Evolutionary conservation across 2,888 invertebrate genomes (phyloP).

Genomic region (Caenorhabditis wallacei): DNA sequence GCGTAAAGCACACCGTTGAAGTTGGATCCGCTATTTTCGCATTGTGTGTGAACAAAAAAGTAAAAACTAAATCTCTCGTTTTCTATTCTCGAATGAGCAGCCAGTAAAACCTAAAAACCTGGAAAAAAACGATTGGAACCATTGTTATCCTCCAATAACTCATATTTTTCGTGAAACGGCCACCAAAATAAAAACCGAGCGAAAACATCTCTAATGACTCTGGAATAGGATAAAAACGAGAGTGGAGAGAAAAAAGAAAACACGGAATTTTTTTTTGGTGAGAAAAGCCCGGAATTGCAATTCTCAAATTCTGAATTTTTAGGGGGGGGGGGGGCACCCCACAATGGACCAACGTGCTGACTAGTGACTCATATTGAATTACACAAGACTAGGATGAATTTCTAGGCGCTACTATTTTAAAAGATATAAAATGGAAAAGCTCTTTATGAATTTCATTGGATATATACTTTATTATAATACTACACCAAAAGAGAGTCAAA

Average conservation of each 20-base stretch:
- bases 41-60: constrained; percentile 1
- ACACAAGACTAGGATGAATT: constrained; percentile 40
- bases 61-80: background rate
- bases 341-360: constrained; percentile 34
- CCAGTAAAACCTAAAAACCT: background rate
- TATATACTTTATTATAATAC: background rate
- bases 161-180: constrained; percentile 10
- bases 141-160: constrained; percentile 1
- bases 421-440: constrained; percentile 13
- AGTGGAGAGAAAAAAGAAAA: constrained; percentile 6
- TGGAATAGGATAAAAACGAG: constrained; percentile 16
- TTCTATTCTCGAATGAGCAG: background rate
- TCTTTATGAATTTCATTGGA: constrained; percentile 8
- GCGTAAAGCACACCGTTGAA: constrained; percentile 23
- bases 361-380: constrained; percentile 49
- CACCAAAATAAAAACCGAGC: background rate
- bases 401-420: constrained; percentile 8
- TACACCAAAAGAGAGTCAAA: background rate
- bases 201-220: constrained; percentile 24
- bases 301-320: constrained; percentile 33
- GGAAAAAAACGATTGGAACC: background rate
- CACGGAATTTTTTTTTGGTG: constrained; percentile 13
- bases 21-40: background rate
- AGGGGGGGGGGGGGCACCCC: constrained; percentile 3
- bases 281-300: constrained; percentile 26